A percentile compares a stretch with the other conserved stretches of the same genome.
phyloP scores from a whole-genome alignment of 92 coral and sea anemone species.

The Plumapathes pennacea region DNA sequence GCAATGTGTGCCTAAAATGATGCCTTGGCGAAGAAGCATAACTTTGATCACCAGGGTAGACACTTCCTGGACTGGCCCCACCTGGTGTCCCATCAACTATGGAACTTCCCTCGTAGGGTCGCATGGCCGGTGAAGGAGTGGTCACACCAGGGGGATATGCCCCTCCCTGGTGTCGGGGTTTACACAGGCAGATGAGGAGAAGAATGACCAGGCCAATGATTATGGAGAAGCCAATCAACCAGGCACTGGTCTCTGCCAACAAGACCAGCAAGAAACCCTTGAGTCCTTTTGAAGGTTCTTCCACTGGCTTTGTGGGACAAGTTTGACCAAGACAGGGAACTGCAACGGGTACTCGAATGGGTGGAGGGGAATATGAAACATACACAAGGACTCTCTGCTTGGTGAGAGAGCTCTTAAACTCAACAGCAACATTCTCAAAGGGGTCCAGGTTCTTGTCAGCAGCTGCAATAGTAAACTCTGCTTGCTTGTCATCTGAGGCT shows the following conservation, averaged over 20 bases:
- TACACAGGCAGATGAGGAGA: slow-evolving; percentile 64
- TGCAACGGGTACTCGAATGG: slow-evolving; percentile 5
- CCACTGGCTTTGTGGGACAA: slow-evolving; percentile 50
- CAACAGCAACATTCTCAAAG: slow-evolving; percentile 68
- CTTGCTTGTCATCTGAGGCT: slow-evolving; percentile 44
- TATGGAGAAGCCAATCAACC: slow-evolving; percentile 77
- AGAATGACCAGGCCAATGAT: slow-evolving; percentile 73
- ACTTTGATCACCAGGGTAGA: slow-evolving; percentile 10
- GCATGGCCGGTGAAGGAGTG: slow-evolving; percentile 4
- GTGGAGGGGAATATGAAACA: slow-evolving; percentile 61
- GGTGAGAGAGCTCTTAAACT: slow-evolving; percentile 75
- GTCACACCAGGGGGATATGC: slow-evolving; percentile 4
- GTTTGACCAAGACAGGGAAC: slow-evolving; percentile 10
- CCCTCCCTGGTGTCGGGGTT: slow-evolving; percentile 42
- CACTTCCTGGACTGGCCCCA: slow-evolving; percentile 22
- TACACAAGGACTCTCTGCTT: slow-evolving; percentile 63
- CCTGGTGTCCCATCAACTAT: not conserved
- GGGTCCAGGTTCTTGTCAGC: slow-evolving; percentile 51
- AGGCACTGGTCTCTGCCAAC: slow-evolving; percentile 81
- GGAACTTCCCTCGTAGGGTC: not conserved
- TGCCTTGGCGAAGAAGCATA: not conserved
- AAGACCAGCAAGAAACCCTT: slow-evolving; percentile 55
- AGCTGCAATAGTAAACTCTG: slow-evolving; percentile 57
- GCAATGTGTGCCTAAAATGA: slow-evolving; percentile 24
- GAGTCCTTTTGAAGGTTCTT: slow-evolving; percentile 23